Percentiles rank a stretch among this genome's conserved stretches.
These are phyloP conservation scores for Phalangium opilio DNA, from an alignment of 2,888 invertebrate species.

Conservation along the genomic window DNA sequence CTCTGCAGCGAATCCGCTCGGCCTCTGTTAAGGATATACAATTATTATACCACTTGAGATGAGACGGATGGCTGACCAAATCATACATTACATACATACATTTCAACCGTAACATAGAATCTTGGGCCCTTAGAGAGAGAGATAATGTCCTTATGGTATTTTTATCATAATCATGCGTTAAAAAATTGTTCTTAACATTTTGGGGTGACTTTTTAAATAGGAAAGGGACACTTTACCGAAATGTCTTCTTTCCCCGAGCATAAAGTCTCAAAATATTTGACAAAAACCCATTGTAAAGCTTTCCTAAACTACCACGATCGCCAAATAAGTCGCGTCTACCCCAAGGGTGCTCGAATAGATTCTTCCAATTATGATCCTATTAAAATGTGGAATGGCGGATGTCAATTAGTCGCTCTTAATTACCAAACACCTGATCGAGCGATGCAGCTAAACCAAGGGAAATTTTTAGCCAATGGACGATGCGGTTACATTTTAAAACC, in stretches of 20 bases:
- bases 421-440: conserved; percentile 84
- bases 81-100: no score
- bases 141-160: no score
- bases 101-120: no score
- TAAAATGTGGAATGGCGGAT: conserved; percentile 87
- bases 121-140: no score
- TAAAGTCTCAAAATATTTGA: conserved; percentile 80
- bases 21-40: no score
- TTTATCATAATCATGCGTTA: no score
- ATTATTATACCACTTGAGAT: no score
- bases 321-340: conserved; percentile 89
- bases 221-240: conserved; percentile 57
- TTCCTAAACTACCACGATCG: conserved; percentile 29
- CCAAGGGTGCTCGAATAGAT: conserved; percentile 72
- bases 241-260: conserved; percentile 98
- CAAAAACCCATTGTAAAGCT: conserved; percentile 26
- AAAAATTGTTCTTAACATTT: no score
- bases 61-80: no score
- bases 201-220: no score
- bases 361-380: conserved; percentile 95
- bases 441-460: conserved; percentile 90
- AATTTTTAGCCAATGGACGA: conserved; percentile 75
- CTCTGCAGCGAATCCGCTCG: no score
- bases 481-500: conserved; percentile 89
- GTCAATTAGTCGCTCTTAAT: conserved; percentile 94